Evolutionary conservation across 1,140 invertebrate species (phyloP).

Genomic region (Eriosoma lanigerum): DNA sequence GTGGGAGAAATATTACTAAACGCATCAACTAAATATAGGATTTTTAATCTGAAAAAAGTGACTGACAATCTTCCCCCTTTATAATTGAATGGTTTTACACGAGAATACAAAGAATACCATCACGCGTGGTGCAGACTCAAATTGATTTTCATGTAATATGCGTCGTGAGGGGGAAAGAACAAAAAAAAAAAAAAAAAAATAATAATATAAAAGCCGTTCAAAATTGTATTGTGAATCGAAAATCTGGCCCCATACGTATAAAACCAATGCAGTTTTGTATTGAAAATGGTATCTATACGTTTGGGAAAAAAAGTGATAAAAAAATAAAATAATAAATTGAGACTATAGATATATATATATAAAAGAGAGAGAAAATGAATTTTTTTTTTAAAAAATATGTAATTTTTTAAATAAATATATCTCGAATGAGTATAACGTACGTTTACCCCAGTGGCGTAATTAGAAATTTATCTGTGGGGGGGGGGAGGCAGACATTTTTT

Average conservation of each 20-base stretch:
- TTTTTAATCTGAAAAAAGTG: constrained; percentile 21
- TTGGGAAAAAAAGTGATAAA: no score
- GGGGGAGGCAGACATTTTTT: no score
- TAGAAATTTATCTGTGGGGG: no score
- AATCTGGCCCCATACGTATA: constrained; percentile 3
- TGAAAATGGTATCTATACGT: not conserved
- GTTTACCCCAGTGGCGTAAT: no score
- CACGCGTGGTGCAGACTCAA: constrained; percentile 30
- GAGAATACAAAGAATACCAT: constrained; percentile 5
- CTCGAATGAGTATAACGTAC: no score
- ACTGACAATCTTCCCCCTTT: constrained; percentile 19
- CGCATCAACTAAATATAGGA: not conserved
- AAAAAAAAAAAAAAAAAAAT: constrained; percentile 25
- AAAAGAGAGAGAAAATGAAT: no score
- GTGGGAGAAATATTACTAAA: constrained; percentile 19
- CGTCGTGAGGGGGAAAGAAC: not conserved
- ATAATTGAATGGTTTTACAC: constrained; percentile 12
- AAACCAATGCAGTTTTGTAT: not conserved
- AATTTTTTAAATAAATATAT: no score
- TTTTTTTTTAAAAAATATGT: no score
- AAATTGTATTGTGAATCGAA: constrained; percentile 38
- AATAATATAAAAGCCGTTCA: constrained; percentile 21
- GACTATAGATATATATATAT: no score
- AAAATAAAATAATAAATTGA: no score
- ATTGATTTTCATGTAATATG: constrained; percentile 31